Conservation (phyloP, 2,888 invertebrate species). For the Ormyrus nitidulus region DNA sequence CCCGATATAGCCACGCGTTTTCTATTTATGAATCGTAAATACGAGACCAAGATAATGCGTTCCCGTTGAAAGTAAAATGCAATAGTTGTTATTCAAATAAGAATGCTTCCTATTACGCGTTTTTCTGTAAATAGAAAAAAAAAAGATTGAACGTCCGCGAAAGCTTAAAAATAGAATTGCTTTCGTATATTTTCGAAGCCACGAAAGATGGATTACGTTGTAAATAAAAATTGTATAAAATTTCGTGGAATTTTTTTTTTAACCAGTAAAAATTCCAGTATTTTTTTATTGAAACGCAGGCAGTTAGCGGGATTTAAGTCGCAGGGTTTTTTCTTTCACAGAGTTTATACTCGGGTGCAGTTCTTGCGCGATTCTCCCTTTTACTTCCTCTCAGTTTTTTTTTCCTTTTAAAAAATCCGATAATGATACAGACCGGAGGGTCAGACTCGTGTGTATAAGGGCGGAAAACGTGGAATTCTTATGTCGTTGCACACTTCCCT, state of each 20-base stretch:
- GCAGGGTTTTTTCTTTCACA: slow-evolving; percentile 5
- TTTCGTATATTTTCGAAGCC: no score
- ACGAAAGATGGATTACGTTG: no score
- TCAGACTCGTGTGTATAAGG: background rate
- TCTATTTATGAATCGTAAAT: slow-evolving; percentile 44
- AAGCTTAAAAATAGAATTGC: no score
- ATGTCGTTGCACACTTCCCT: slow-evolving; percentile 24
- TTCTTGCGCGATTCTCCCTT: slow-evolving; percentile 14
- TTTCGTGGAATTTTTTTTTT: no score
- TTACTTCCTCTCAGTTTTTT: background rate
- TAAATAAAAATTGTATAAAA: no score
- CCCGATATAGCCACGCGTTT: slow-evolving; percentile 15
- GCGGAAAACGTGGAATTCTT: slow-evolving; percentile 18
- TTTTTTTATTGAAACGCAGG: no score
- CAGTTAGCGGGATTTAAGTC: background rate
- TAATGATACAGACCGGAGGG: slow-evolving; percentile 25
- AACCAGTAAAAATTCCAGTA: background rate
- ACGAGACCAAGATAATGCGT: slow-evolving; percentile 29
- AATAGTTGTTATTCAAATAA: slow-evolving; percentile 38
- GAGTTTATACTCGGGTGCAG: slow-evolving; percentile 3
- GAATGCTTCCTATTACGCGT: slow-evolving; percentile 2
- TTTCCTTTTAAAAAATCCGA: slow-evolving; percentile 26
- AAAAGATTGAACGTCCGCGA: no score
- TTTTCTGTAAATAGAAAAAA: background rate
- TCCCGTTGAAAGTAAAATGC: slow-evolving; percentile 33